Conservation (phyloP, 1,140 invertebrate genomes). For the Heliconius himera region DNA sequence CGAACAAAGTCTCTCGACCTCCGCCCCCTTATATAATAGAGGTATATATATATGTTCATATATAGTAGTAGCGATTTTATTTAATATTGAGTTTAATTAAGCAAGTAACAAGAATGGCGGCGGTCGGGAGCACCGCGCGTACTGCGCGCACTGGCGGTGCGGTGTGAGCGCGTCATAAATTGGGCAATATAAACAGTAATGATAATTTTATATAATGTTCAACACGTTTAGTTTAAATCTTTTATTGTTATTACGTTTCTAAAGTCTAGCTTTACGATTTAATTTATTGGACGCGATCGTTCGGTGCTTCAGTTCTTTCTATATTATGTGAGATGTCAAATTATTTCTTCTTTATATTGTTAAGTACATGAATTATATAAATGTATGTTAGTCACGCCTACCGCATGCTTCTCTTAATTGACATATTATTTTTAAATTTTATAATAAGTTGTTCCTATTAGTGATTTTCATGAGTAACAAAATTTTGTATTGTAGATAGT, state of each 20-base stretch:
- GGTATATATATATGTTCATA: neutral
- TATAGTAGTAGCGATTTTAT: too few relatives aligned
- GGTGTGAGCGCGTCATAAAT: neutral
- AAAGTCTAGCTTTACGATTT: slow-evolving; percentile 46
- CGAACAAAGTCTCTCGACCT: neutral
- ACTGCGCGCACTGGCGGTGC: too few relatives aligned
- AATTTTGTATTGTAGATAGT: slow-evolving; percentile 28
- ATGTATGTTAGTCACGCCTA: slow-evolving; percentile 36
- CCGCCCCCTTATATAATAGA: neutral
- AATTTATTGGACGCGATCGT: slow-evolving; percentile 48
- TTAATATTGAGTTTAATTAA: too few relatives aligned
- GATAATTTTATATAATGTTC: neutral
- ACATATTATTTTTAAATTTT: slow-evolving; percentile 37
- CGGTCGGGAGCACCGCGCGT: too few relatives aligned
- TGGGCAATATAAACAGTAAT: neutral
- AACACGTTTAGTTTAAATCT: slow-evolving; percentile 26
- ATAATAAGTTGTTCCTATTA: slow-evolving; percentile 45
- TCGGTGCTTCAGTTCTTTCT: slow-evolving; percentile 45
- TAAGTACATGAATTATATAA: slow-evolving; percentile 49
- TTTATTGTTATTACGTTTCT: slow-evolving; percentile 39
- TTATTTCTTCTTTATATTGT: slow-evolving; percentile 37
- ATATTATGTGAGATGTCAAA: slow-evolving; percentile 19
- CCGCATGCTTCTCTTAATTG: slow-evolving; percentile 34
- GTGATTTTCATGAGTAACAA: slow-evolving; percentile 29
- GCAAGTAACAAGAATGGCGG: too few relatives aligned